Conservation (phyloP, 1,140 invertebrate species). For the Brachystomella parvula region DNA sequence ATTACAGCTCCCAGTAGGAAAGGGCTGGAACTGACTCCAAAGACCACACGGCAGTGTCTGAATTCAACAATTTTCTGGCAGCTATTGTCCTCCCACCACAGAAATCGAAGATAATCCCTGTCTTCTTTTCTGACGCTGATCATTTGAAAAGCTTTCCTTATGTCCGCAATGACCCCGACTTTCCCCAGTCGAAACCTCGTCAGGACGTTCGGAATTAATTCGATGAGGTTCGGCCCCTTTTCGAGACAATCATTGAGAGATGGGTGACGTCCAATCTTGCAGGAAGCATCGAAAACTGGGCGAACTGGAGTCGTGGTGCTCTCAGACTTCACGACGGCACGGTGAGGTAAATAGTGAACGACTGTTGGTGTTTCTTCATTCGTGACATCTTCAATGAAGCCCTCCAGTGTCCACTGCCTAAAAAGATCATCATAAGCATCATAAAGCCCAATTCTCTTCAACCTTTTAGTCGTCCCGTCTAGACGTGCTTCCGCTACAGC, state of each 20-base stretch:
- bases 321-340: slow-evolving; percentile 28
- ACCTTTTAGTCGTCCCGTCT: slow-evolving; percentile 13
- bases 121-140: slow-evolving; percentile 39
- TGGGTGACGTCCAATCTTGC: slow-evolving; percentile 32
- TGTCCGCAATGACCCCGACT: slow-evolving; percentile 43
- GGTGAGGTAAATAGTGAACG: slow-evolving; percentile 36
- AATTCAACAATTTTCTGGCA: neutral
- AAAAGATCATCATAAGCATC: slow-evolving; percentile 20
- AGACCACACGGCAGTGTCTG: slow-evolving; percentile 34
- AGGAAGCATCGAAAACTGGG: slow-evolving; percentile 38
- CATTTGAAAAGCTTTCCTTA: slow-evolving; percentile 44
- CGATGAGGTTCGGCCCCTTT: slow-evolving; percentile 43
- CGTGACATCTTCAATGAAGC: slow-evolving; percentile 27
- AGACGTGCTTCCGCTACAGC: slow-evolving; percentile 5
- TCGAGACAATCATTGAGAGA: slow-evolving; percentile 43
- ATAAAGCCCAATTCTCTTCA: neutral
- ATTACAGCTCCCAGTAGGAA: slow-evolving; percentile 41
- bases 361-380: neutral
- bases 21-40: slow-evolving; percentile 41
- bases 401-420: slow-evolving; percentile 22
- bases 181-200: slow-evolving; percentile 41
- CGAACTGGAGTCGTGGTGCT: slow-evolving; percentile 31
- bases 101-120: slow-evolving; percentile 38
- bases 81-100: slow-evolving; percentile 38
- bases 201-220: slow-evolving; percentile 42